phyloP scores from a whole-genome alignment of 2,113 vertebrate genomes.

The Ariopsis seemanni region DNA sequence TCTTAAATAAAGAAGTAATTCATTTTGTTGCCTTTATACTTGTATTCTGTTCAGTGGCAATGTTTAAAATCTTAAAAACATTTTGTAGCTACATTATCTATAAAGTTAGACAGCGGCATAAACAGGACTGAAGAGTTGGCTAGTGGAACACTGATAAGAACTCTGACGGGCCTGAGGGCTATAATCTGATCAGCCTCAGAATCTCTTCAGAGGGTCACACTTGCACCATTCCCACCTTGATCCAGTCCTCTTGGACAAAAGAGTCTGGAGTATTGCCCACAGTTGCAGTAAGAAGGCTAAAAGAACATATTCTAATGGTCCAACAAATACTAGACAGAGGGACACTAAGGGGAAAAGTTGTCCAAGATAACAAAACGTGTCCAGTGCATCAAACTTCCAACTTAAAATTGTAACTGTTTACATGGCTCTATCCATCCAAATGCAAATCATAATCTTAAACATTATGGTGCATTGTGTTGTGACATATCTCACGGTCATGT shows the following conservation, averaged over 20 bases:
- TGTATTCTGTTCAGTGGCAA: neutral
- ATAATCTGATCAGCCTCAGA: neutral
- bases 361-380: neutral
- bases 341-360: neutral
- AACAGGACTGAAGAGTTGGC: neutral
- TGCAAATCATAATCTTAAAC: neutral
- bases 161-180: neutral
- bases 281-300: neutral
- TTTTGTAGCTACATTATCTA: neutral
- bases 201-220: neutral
- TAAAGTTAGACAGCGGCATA: conserved; percentile 59
- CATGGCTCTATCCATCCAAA: neutral
- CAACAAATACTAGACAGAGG: neutral
- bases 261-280: too few species aligned
- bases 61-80: neutral
- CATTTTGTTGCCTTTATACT: neutral
- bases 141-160: neutral
- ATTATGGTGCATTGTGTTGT: neutral
- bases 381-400: neutral
- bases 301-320: neutral
- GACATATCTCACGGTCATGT: neutral
- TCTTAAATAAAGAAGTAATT: neutral
- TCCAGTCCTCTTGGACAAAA: neutral
- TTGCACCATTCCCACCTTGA: neutral
- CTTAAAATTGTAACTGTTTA: neutral